Percentiles rank a stretch among this genome's conserved stretches.
Conservation (phyloP, 2,888 invertebrate genomes). For the Entomobrya multifasciata region DNA sequence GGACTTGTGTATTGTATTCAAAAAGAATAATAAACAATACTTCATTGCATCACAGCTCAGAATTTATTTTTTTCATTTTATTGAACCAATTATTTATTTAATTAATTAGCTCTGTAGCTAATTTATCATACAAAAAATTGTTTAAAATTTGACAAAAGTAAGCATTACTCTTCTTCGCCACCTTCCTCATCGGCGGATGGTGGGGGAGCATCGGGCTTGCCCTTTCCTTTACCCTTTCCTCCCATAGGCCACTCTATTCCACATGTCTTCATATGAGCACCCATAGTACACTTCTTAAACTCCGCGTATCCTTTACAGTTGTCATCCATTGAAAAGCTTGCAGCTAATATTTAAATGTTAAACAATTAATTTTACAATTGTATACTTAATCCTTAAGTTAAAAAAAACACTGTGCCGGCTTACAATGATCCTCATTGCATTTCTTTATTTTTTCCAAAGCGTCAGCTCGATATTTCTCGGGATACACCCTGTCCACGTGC, state of each 20-base stretch:
- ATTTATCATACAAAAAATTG: no score
- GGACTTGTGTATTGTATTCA: no score
- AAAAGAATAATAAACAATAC: no score
- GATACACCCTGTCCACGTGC: conserved; percentile 37
- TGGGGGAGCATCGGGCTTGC: background rate
- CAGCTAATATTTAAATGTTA: conserved; percentile 29
- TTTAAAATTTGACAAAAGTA: no score
- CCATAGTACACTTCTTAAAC: conserved; percentile 25
- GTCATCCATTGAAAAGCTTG: conserved; percentile 49
- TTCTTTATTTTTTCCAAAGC: background rate
- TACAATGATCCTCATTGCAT: conserved; percentile 33
- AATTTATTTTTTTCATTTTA: no score
- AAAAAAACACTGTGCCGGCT: no score
- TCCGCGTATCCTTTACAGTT: conserved; percentile 47
- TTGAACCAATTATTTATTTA: no score
- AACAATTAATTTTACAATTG: no score
- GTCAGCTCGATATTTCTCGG: conserved; percentile 1
- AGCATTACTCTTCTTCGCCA: conserved; percentile 21
- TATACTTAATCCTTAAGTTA: no score
- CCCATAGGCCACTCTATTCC: conserved; percentile 2
- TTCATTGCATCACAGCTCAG: no score
- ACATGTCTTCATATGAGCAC: conserved; percentile 30
- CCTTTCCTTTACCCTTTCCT: conserved; percentile 24
- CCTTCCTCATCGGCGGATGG: background rate
- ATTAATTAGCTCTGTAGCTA: no score